Conservation (phyloP, 2,113 vertebrate genomes). For the Polypterus senegalus region DNA sequence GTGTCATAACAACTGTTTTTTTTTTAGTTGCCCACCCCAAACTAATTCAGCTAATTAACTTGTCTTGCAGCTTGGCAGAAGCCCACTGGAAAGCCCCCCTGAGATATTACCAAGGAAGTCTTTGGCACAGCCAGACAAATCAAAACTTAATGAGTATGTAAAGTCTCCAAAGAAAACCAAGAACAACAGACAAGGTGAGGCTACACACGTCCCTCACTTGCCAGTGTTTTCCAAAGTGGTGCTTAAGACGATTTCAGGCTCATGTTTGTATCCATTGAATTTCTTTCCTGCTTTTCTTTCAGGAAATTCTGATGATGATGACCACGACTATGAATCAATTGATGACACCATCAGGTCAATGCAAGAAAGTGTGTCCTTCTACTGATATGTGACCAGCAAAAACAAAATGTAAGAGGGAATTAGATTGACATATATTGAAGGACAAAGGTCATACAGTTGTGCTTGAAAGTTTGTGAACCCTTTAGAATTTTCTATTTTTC, state of each 20-base stretch:
- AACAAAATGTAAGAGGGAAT: too few relatives aligned
- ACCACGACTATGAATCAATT: constrained; percentile 57
- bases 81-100: constrained; percentile 16
- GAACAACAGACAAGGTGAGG: neutral
- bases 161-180: constrained; percentile 1
- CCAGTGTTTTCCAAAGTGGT: too few relatives aligned
- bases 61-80: constrained; percentile 11
- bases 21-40: neutral
- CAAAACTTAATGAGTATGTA: constrained; percentile 33
- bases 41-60: neutral
- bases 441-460: too few relatives aligned
- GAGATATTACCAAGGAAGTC: constrained; percentile 25
- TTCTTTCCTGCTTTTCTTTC: too few relatives aligned
- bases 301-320: constrained; percentile 19
- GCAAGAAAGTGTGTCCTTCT: constrained; percentile 24
- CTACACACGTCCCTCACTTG: too few relatives aligned
- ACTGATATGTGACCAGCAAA: constrained; percentile 12
- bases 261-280: too few relatives aligned
- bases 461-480: too few relatives aligned
- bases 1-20: too few relatives aligned
- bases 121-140: neutral
- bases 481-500: too few relatives aligned
- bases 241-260: too few relatives aligned
- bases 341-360: constrained; percentile 21
- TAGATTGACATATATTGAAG: too few relatives aligned